phyloP scores from a whole-genome alignment of 2,888 invertebrate genomes.

The Pseudococcus jackbeardsleyi region DNA sequence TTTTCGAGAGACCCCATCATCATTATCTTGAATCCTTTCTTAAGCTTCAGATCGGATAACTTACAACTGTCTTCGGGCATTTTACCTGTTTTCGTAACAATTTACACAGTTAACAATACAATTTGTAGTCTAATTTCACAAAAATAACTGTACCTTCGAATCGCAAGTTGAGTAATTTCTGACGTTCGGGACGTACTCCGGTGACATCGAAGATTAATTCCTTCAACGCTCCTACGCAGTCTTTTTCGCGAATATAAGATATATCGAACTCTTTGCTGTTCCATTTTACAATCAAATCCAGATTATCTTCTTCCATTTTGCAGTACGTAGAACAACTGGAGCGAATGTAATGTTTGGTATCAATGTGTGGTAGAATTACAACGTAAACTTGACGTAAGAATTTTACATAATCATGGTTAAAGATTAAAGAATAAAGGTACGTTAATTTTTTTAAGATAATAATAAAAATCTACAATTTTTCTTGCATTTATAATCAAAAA shows the following conservation, averaged over 20 bases:
- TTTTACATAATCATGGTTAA: constrained; percentile 29
- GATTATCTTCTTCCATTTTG: constrained; percentile 58
- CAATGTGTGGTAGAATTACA: neutral
- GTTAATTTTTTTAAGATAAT: neutral
- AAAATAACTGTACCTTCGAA: constrained; percentile 79
- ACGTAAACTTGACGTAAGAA: neutral
- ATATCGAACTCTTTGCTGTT: constrained; percentile 90
- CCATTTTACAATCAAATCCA: constrained; percentile 88
- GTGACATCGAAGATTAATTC: constrained; percentile 88
- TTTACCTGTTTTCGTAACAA: constrained; percentile 77
- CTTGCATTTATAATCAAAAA: neutral
- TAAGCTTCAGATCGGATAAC: constrained; percentile 83
- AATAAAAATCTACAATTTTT: neutral
- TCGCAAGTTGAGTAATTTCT: constrained; percentile 93
- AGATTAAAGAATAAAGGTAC: neutral
- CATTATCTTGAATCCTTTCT: constrained; percentile 92
- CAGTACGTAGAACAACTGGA: constrained; percentile 17
- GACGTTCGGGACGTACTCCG: constrained; percentile 91
- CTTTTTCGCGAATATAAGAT: constrained; percentile 79
- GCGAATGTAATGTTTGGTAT: neutral
- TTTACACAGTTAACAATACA: neutral
- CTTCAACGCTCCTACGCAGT: constrained; percentile 85
- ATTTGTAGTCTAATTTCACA: neutral
- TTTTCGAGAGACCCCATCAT: constrained; percentile 97
- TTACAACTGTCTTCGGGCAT: constrained; percentile 84